Evolutionary conservation across 2,797 vertebrate species (phyloP).

Genomic region (Myoxocephalus aenaeus): DNA sequence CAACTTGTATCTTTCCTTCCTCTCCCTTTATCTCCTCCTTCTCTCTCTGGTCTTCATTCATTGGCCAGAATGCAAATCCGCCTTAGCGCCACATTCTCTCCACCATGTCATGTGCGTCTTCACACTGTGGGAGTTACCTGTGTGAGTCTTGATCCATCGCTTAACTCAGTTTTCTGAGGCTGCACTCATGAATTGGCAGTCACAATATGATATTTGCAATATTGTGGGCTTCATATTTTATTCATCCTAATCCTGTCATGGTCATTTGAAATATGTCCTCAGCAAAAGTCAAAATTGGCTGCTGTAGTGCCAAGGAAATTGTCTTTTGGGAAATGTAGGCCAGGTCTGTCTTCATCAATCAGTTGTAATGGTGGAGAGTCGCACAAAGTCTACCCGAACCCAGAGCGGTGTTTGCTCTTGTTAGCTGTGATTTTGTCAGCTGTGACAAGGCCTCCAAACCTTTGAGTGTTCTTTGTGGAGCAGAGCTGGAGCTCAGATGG

Average conservation of each 20-base stretch:
- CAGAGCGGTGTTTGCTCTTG: not conserved
- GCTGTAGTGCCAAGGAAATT: constrained; percentile 24
- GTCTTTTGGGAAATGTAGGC: constrained; percentile 24
- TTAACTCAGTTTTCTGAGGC: not conserved
- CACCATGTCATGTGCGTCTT: constrained; percentile 59
- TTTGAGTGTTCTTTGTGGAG: constrained; percentile 20
- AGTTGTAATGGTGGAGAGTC: constrained; percentile 9
- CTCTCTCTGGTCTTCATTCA: constrained; percentile 32
- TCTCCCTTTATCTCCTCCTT: constrained; percentile 8
- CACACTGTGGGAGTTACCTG: constrained; percentile 1
- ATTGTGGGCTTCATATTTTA: constrained; percentile 24
- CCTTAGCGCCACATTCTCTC: constrained; percentile 29
- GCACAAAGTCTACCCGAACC: constrained; percentile 4
- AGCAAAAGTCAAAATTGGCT: constrained; percentile 19
- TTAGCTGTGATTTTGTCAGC: constrained; percentile 20
- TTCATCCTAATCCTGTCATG: constrained; percentile 17
- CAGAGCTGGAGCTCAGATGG: constrained; percentile 26
- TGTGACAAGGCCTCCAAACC: constrained; percentile 7
- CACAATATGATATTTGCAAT: not conserved
- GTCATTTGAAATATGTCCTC: constrained; percentile 25
- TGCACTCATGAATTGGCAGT: not conserved
- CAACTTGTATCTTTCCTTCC: constrained; percentile 6
- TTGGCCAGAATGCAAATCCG: constrained; percentile 11
- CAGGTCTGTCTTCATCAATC: constrained; percentile 32
- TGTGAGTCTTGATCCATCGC: not conserved